Conservation (phyloP, 2,113 vertebrate species). For the Alosa alosa region DNA sequence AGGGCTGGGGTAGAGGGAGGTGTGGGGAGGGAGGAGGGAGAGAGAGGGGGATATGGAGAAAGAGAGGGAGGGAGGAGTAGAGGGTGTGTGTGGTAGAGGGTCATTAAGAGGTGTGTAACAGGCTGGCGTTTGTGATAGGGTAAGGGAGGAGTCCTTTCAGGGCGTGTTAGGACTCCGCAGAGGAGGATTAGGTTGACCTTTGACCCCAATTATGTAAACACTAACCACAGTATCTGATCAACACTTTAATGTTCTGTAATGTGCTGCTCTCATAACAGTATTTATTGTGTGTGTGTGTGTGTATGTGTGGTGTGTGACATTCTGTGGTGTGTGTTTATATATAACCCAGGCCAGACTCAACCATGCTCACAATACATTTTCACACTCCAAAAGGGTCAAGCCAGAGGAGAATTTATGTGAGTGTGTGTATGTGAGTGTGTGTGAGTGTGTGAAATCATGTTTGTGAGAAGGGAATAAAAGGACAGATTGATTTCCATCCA, state of each 20-base stretch:
- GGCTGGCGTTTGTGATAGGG: neutral
- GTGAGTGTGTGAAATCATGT: conserved; percentile 29
- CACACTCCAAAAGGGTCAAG: neutral
- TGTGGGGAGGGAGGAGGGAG: no score
- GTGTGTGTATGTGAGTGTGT: neutral
- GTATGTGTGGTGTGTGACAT: neutral
- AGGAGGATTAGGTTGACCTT: neutral
- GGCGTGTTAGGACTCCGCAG: neutral
- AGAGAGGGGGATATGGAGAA: no score
- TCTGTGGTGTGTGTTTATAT: neutral
- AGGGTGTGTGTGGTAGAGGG: conserved; percentile 35
- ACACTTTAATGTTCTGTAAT: conserved; percentile 21
- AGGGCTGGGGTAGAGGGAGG: no score
- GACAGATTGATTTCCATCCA: conserved; percentile 44
- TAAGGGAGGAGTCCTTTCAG: neutral
- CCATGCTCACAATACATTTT: neutral
- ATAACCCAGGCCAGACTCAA: neutral
- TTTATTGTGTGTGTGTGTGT: conserved; percentile 16
- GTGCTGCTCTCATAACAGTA: conserved; percentile 37
- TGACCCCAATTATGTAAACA: neutral
- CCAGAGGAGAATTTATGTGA: neutral
- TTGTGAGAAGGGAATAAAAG: neutral
- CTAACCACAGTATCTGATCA: conserved; percentile 46
- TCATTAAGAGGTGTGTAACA: conserved; percentile 39
- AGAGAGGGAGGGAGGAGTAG: neutral